phyloP scores from a whole-genome alignment of 2,113 vertebrate genomes.

The Megaceryle maxima region DNA sequence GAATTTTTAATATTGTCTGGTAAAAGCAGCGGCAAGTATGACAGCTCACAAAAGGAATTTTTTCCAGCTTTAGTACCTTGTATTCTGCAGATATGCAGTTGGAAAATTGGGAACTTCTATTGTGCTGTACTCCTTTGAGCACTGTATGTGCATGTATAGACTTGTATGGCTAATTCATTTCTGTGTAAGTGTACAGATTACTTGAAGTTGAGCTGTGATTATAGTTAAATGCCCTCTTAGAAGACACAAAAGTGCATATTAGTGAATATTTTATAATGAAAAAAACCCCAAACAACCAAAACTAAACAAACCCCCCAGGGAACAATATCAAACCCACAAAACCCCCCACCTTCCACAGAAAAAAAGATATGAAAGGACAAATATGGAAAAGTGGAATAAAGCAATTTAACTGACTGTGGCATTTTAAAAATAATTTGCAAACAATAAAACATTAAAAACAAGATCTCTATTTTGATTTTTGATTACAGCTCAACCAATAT shows the following conservation, averaged over 20 bases:
- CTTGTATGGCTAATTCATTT: background rate
- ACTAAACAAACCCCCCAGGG: rapidly evolving
- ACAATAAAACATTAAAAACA: background rate
- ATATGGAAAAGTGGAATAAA: background rate
- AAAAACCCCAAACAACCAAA: background rate
- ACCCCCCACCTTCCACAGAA: background rate
- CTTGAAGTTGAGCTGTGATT: background rate
- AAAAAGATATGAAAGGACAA: background rate
- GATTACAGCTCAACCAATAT: background rate
- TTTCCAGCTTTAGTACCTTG: background rate
- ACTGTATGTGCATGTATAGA: background rate
- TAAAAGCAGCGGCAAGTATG: background rate
- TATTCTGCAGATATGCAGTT: background rate
- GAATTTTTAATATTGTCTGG: background rate
- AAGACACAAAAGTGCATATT: background rate
- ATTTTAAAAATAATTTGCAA: background rate
- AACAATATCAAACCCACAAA: background rate
- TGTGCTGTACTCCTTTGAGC: background rate
- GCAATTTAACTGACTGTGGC: background rate
- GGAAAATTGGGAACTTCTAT: background rate
- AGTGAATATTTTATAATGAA: background rate
- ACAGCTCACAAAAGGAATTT: background rate
- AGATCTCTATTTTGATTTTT: background rate
- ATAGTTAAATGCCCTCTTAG: background rate
- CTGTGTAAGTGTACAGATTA: background rate